Conservation (phyloP, 2,113 vertebrate species). For the Apodemus speciosus region DNA sequence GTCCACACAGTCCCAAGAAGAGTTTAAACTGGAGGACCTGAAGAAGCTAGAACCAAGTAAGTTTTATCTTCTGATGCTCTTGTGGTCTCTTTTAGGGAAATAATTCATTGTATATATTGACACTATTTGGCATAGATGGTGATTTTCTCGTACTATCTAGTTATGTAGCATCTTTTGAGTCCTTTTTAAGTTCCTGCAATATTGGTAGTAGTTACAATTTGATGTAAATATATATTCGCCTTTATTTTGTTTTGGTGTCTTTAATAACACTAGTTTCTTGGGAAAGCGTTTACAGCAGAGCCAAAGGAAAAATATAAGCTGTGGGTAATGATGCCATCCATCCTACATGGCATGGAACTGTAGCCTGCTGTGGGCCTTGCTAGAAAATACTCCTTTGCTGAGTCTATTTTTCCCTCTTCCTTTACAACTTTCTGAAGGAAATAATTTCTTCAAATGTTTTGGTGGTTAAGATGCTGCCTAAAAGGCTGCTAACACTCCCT, state of each 20-base stretch:
- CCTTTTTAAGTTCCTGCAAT: neutral
- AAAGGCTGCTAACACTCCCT: neutral
- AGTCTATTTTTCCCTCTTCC: neutral
- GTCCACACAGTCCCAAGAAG: conserved; percentile 94
- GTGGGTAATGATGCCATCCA: neutral
- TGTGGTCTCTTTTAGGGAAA: conserved; percentile 24
- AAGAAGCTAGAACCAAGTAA: conserved; percentile 98
- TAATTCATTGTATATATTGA: neutral
- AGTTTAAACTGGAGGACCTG: conserved; percentile 97
- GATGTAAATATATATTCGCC: neutral
- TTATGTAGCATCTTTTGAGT: neutral
- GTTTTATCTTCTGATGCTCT: conserved; percentile 71
- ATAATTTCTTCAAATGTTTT: neutral
- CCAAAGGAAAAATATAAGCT: neutral
- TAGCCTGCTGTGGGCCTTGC: neutral
- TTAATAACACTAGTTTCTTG: neutral
- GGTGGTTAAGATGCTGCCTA: conserved; percentile 34
- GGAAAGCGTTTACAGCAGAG: neutral
- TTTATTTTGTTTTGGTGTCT: conserved; percentile 23
- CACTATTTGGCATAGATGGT: neutral
- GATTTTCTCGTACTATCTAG: neutral
- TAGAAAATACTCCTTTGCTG: neutral
- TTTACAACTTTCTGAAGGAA: conserved; percentile 43
- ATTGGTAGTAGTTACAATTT: conserved; percentile 6
- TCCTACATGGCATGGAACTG: neutral